Percentiles rank a stretch among this genome's conserved stretches.
Conservation (phyloP, 2,113 vertebrate species). For the Cyprinodon tularosa region DNA sequence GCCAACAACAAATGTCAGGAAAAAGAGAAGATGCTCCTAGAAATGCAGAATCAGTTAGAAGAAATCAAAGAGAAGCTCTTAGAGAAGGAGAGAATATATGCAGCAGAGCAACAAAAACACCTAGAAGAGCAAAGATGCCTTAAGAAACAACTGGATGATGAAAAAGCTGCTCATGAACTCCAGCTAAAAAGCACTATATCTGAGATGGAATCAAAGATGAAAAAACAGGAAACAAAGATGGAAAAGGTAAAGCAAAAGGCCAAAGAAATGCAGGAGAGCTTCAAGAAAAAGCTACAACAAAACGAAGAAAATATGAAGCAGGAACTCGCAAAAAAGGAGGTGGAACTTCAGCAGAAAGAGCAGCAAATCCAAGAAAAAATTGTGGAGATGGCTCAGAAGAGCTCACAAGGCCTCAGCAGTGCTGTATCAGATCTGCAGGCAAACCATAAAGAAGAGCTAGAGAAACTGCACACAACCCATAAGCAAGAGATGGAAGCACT, state of each 20-base stretch:
- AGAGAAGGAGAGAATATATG: constrained; percentile 81
- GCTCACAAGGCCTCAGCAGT: constrained; percentile 85
- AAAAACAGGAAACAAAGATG: constrained; percentile 86
- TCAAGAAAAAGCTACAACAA: constrained; percentile 88
- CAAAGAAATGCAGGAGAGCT: constrained; percentile 89
- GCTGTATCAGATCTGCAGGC: constrained; percentile 85
- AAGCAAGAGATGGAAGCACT: constrained; percentile 78
- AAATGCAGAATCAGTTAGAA: constrained; percentile 73
- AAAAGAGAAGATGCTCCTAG: constrained; percentile 77
- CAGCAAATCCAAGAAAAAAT: constrained; percentile 88
- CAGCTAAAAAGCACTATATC: constrained; percentile 76
- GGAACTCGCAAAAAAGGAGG: constrained; percentile 86
- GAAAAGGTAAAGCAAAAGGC: constrained; percentile 88
- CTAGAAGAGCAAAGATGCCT: constrained; percentile 72
- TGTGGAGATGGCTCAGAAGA: constrained; percentile 87
- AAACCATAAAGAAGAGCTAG: constrained; percentile 88
- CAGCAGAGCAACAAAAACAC: constrained; percentile 72
- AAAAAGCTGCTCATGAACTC: constrained; percentile 79
- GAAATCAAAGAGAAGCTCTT: constrained; percentile 72
- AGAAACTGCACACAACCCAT: constrained; percentile 79
- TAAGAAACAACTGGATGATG: constrained; percentile 81
- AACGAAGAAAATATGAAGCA: constrained; percentile 87
- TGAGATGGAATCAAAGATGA: constrained; percentile 87
- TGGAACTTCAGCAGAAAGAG: constrained; percentile 88
- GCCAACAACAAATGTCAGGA: constrained; percentile 75